Evolutionary conservation across 1,140 invertebrate genomes (phyloP).

Genomic region (Drosophila neocordata): DNA sequence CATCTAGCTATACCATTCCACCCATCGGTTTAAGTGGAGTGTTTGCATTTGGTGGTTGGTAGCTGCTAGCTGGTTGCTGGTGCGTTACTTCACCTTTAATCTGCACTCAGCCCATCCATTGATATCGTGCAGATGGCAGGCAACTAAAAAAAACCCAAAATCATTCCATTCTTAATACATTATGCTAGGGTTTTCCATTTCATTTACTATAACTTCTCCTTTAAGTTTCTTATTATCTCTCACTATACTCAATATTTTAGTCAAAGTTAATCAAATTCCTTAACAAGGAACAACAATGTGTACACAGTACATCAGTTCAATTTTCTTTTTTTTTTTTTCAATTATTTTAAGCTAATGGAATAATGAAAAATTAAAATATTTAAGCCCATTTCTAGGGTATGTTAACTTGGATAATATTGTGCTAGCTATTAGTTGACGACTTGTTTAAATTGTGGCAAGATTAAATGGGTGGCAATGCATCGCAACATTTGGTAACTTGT

Average conservation of each 20-base stretch:
- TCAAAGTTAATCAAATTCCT: too few relatives aligned
- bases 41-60: slow-evolving; percentile 44
- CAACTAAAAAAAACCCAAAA: slow-evolving; percentile 28
- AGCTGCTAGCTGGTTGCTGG: slow-evolving; percentile 19
- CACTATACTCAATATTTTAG: too few relatives aligned
- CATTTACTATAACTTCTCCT: slow-evolving; percentile 45
- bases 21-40: slow-evolving; percentile 28
- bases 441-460: slow-evolving; percentile 20
- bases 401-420: too few relatives aligned
- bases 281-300: too few relatives aligned
- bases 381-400: neutral
- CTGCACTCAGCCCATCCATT: slow-evolving; percentile 62
- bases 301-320: too few relatives aligned
- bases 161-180: slow-evolving; percentile 69
- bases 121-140: slow-evolving; percentile 39
- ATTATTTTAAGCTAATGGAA: too few relatives aligned
- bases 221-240: slow-evolving; percentile 5
- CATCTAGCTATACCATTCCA: slow-evolving; percentile 21
- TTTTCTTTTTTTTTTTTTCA: too few relatives aligned
- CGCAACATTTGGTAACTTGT: neutral
- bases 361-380: too few relatives aligned
- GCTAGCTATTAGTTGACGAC: neutral
- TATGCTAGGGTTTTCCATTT: slow-evolving; percentile 32
- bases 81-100: slow-evolving; percentile 78
- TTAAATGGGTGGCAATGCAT: neutral